phyloP scores from a whole-genome alignment of 2,797 vertebrate genomes.

The Eutrigla gurnardus region DNA sequence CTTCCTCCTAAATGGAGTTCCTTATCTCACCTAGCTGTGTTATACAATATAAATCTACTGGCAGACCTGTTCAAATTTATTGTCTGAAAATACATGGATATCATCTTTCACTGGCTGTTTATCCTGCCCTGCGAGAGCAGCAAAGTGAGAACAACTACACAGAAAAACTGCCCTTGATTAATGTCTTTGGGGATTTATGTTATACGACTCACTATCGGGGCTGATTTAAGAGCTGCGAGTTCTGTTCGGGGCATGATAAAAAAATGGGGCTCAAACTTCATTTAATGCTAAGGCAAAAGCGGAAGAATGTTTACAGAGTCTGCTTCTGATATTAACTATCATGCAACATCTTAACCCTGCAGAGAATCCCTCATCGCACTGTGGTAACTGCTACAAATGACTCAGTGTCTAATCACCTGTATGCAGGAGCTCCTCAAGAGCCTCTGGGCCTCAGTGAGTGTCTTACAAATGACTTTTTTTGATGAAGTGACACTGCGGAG shows the following conservation, averaged over 20 bases:
- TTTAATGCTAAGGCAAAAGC: conserved; percentile 14
- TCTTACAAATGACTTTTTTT: conserved; percentile 46
- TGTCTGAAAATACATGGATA: conserved; percentile 45
- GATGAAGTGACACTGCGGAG: conserved; percentile 55
- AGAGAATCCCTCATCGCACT: conserved; percentile 19
- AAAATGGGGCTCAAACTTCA: conserved; percentile 26
- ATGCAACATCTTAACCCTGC: conserved; percentile 19
- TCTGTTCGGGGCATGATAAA: conserved; percentile 32
- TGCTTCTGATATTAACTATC: conserved; percentile 28
- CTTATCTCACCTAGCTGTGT: conserved; percentile 53
- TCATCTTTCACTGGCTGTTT: conserved; percentile 56
- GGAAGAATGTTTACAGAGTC: conserved; percentile 16
- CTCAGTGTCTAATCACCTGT: conserved; percentile 41
- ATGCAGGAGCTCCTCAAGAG: conserved; percentile 33
- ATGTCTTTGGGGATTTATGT: conserved; percentile 51
- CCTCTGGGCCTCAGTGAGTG: conserved; percentile 22
- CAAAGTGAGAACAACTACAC: conserved; percentile 34
- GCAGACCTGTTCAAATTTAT: conserved; percentile 41
- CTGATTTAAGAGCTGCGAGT: conserved; percentile 38
- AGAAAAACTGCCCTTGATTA: conserved; percentile 57
- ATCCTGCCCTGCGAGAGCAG: conserved; percentile 33
- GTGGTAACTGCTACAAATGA: conserved; percentile 43
- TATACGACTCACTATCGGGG: conserved; percentile 11
- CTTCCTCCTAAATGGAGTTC: conserved; percentile 36
- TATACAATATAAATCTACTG: conserved; percentile 54